Evolutionary conservation across 2,888 invertebrate species (phyloP).

Genomic region (Nemoura dubitans): DNA sequence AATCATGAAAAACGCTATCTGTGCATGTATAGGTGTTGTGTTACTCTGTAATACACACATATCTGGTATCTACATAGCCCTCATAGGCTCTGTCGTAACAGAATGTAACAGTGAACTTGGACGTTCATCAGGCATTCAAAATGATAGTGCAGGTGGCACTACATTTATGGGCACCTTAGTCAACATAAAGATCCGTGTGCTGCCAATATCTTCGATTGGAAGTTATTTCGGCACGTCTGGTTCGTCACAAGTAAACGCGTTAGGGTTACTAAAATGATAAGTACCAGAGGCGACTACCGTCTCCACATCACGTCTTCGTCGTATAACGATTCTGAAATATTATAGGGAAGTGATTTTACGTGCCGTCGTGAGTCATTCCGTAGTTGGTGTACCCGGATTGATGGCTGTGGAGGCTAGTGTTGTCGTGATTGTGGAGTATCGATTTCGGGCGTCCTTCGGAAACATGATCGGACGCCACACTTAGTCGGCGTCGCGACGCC

Average conservation of each 20-base stretch:
- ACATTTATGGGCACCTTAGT: background rate
- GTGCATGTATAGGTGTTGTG: too few relatives aligned
- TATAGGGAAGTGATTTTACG: slow-evolving; percentile 8
- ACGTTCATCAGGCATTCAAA: background rate
- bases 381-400: slow-evolving; percentile 52
- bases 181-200: background rate
- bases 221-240: background rate
- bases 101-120: background rate
- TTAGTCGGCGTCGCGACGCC: slow-evolving; percentile 37
- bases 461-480: slow-evolving; percentile 34
- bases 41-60: background rate
- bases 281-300: background rate
- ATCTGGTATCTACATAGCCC: background rate
- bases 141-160: background rate
- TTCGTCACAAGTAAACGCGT: background rate
- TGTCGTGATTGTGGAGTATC: slow-evolving; percentile 69
- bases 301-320: background rate
- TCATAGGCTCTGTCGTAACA: background rate
- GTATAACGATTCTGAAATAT: background rate
- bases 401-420: slow-evolving; percentile 55
- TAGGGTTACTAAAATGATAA: background rate
- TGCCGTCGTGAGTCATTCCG: slow-evolving; percentile 45
- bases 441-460: slow-evolving; percentile 71
- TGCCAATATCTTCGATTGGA: background rate
- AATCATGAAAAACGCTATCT: background rate